Conservation (phyloP, 2,113 vertebrate genomes). For the Rostratula benghalensis region DNA sequence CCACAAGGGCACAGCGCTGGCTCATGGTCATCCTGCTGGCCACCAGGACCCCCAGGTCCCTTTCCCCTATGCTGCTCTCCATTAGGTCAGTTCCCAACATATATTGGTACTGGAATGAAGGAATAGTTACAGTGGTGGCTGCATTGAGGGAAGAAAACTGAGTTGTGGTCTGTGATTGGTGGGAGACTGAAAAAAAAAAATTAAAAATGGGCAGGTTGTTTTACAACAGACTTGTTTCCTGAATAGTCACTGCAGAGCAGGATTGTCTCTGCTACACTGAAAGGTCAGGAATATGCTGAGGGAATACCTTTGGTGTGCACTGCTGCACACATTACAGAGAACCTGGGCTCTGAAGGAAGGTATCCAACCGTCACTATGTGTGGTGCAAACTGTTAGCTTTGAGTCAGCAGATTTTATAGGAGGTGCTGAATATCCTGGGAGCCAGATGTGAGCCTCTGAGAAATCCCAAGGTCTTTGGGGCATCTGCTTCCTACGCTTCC, state of each 20-base stretch:
- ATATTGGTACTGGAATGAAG: too few relatives aligned
- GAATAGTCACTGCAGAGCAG: not conserved
- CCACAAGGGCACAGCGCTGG: too few relatives aligned
- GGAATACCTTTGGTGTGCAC: not conserved
- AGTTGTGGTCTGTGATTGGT: not conserved
- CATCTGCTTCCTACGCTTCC: not conserved
- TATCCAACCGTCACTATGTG: not conserved
- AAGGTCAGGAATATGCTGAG: not conserved
- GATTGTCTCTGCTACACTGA: not conserved
- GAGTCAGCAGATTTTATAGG: not conserved
- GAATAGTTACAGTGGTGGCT: not conserved
- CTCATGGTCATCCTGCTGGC: too few relatives aligned
- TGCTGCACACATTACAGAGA: not conserved
- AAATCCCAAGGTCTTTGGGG: not conserved
- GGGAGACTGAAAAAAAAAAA: not conserved
- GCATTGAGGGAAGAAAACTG: not conserved
- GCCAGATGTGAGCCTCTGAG: not conserved
- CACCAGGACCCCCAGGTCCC: too few relatives aligned
- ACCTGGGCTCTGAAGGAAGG: not conserved
- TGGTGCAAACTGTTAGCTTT: not conserved
- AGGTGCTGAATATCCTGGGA: not conserved
- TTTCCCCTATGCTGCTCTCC: too few relatives aligned
- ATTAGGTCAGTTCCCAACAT: too few relatives aligned
- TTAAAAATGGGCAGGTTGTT: not conserved
- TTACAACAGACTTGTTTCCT: not conserved